phyloP scores from a whole-genome alignment of 1,140 invertebrate genomes.

The Apis dorsata region DNA sequence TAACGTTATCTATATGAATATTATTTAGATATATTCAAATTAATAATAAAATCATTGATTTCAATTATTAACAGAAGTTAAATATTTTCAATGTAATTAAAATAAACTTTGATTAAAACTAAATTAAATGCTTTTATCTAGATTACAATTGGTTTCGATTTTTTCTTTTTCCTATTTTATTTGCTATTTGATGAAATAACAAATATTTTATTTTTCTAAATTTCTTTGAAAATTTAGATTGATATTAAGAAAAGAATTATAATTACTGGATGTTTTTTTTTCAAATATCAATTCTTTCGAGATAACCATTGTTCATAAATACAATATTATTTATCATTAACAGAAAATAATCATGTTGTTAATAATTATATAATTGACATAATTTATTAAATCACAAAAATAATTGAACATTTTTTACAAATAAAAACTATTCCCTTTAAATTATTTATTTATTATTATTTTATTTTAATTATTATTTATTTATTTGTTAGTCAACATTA shows the following conservation, averaged over 20 bases:
- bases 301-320: neutral
- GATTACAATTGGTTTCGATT: no score
- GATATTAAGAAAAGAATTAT: neutral
- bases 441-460: neutral
- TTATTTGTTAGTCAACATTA: neutral
- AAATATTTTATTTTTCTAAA: neutral
- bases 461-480: slow-evolving; percentile 4
- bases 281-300: neutral
- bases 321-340: slow-evolving; percentile 1
- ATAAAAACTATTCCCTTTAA: slow-evolving; percentile 18
- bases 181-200: no score
- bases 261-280: neutral
- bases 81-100: no score
- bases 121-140: no score
- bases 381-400: slow-evolving; percentile 22
- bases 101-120: neutral
- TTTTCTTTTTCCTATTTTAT: no score
- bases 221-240: neutral
- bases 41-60: slow-evolving; percentile 1
- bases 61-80: neutral
- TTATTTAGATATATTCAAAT: slow-evolving; percentile 19
- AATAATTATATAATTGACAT: neutral
- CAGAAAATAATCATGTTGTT: neutral
- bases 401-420: slow-evolving; percentile 23
- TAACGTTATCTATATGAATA: slow-evolving; percentile 64